A percentile compares a stretch with the other conserved stretches of the same genome.
These are phyloP conservation scores for Paraescarpia echinospica DNA, from an alignment of 1,140 invertebrate genomes.

Conservation along the genomic window DNA sequence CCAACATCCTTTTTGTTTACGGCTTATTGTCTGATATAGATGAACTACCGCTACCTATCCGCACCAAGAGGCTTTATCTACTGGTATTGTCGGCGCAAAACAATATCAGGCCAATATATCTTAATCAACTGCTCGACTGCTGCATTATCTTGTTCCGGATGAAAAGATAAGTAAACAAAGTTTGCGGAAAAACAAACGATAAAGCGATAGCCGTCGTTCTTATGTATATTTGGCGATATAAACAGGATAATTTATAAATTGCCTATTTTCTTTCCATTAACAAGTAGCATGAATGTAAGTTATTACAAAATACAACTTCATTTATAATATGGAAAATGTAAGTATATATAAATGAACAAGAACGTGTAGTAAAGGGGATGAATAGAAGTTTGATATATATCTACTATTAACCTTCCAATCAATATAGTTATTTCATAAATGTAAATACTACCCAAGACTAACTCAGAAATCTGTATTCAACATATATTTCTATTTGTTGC, in stretches of 20 bases:
- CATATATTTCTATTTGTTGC: no score
- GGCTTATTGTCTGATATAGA: not conserved
- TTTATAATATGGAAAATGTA: no score
- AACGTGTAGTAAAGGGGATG: no score
- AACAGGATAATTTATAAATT: not conserved
- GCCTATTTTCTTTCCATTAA: no score
- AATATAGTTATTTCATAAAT: no score
- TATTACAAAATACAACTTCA: no score
- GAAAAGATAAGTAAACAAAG: not conserved
- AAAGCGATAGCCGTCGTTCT: not conserved
- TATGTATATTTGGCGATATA: not conserved
- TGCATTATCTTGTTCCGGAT: not conserved
- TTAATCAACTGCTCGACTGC: not conserved
- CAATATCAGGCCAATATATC: not conserved
- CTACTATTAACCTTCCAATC: no score
- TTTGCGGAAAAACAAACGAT: not conserved
- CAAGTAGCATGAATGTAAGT: no score
- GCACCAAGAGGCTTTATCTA: not conserved
- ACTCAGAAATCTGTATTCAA: no score
- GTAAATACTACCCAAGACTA: no score
- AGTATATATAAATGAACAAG: no score
- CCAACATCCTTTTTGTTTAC: not conserved
- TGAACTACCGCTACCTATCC: not conserved
- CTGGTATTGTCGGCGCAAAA: not conserved
- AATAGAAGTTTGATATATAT: no score